These are phyloP conservation scores for Chalcosyrphus nemorum DNA, from an alignment of 2,888 invertebrate genomes.

Conservation along the genomic window DNA sequence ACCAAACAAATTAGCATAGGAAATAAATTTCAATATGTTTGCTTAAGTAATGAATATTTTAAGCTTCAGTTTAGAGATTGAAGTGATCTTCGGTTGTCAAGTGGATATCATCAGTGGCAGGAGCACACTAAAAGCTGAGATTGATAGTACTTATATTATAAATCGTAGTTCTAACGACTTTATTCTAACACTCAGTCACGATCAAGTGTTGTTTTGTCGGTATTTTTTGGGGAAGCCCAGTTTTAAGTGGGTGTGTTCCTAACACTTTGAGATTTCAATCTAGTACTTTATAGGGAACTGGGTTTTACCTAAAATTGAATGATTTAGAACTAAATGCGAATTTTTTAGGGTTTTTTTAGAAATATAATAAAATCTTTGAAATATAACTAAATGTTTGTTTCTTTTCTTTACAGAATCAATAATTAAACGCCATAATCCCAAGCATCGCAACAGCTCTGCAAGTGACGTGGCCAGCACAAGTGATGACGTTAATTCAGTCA, in stretches of 20 bases:
- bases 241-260: no score
- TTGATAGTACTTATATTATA: constrained; percentile 7
- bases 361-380: no score
- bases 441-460: constrained; percentile 78
- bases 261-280: not conserved
- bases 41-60: constrained; percentile 2
- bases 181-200: not conserved
- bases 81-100: constrained; percentile 17
- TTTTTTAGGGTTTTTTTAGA: no score
- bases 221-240: constrained; percentile 1
- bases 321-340: no score
- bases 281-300: not conserved
- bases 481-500: constrained; percentile 77
- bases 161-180: not conserved
- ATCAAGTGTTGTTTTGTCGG: not conserved
- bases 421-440: constrained; percentile 76
- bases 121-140: not conserved
- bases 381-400: no score
- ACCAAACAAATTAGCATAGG: constrained; percentile 36
- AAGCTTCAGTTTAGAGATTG: constrained; percentile 5
- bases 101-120: constrained; percentile 16
- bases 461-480: constrained; percentile 76
- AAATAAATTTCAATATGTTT: constrained; percentile 8
- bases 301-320: no score
- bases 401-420: constrained; percentile 74